phyloP scores from a whole-genome alignment of 2,113 vertebrate species.

The Crocuta crocuta region DNA sequence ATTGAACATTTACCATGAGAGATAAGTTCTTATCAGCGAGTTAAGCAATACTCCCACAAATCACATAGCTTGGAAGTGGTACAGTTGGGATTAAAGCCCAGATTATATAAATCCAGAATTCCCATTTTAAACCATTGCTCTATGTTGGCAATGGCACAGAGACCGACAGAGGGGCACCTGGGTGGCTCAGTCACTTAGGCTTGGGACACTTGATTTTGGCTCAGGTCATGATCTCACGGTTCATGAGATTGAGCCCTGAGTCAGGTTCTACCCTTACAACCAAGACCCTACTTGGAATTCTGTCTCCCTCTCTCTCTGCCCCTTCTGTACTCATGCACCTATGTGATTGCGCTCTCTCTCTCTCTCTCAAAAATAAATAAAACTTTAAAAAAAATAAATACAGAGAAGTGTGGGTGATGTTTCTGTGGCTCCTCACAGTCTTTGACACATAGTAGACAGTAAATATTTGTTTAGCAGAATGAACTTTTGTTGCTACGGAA shows the following conservation, averaged over 20 bases:
- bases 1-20: neutral
- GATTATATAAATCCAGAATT: neutral
- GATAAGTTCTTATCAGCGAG: neutral
- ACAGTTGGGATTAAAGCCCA: neutral
- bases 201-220: no score
- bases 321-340: no score
- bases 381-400: no score
- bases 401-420: neutral
- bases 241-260: no score
- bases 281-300: no score
- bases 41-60: constrained; percentile 24
- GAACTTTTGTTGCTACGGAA: constrained; percentile 1
- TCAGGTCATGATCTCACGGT: no score
- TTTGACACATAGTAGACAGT: neutral
- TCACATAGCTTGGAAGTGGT: neutral
- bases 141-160: neutral
- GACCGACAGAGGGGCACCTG: neutral
- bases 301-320: no score
- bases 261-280: no score
- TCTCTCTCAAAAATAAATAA: no score
- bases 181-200: no score
- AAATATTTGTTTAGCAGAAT: constrained; percentile 24
- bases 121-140: constrained; percentile 15
- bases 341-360: no score
- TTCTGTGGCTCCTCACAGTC: constrained; percentile 1